Base-by-base conservation (phyloP, 2,113 vertebrate species). In the Nesogale talazaci region DNA sequence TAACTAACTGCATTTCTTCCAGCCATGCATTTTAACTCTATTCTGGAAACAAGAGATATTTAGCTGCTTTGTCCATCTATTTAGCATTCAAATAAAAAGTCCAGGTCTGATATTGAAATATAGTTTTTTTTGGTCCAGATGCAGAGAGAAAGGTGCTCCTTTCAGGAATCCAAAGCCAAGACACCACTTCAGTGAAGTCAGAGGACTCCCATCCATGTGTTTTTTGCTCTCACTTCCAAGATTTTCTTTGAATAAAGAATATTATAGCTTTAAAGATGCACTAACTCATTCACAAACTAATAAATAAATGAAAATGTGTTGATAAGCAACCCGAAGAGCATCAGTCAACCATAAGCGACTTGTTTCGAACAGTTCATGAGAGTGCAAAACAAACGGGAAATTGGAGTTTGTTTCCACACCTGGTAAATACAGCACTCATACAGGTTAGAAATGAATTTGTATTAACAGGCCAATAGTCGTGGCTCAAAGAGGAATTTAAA, bases 401-500 rank as follows among this genome's bases (percentile, higher is more conserved):
- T 31, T 59, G 29, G 4, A 36, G 31, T 3, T 72, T 23, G 23
- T 46, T 70, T 19, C 46, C 40, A 61, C 0, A 17, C 11, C 77
- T 14, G 67, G 40, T 25, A 80, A 83, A 61, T 63, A 63, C 6
- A 40, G 10, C 16, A 40, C 9, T 88, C 29, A 40, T 25, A 9
- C 38, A 36, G 25, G 78, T 3, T 38, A 79, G 75, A 92, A 78
- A 80, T 0, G 16, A 29, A 81, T 79, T 65, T 56, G n/a, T 56
- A 67, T 36, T 42, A 2, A 63, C 52, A 61, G 20, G 19, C 11
- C 89, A 59, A 22, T 10, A 72, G 52, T 72, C 34, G n/a, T 36
- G 25, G 72, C 22, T 42, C 65, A 63, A 29, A 5, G 19, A 96
- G 63, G 4, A 91, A 82, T 80, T 93, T 70, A 63, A 61, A 93